A percentile compares a stretch with the other conserved stretches of the same genome.
Evolutionary conservation across 2,113 vertebrate genomes (phyloP).

Genomic region (Toxotes jaculatrix): DNA sequence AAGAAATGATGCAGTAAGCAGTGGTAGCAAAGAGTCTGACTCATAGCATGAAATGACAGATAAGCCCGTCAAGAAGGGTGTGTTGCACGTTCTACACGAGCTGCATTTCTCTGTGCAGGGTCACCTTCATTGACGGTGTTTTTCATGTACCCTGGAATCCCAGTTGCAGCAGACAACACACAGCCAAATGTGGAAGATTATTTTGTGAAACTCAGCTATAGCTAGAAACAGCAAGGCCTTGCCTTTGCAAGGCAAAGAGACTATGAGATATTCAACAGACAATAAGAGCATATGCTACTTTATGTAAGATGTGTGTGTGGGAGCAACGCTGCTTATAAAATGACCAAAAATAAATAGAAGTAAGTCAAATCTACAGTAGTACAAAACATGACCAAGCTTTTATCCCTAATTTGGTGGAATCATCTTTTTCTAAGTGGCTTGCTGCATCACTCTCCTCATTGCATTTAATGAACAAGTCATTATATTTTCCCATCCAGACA

Average conservation of each 20-base stretch:
- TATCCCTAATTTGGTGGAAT: background rate
- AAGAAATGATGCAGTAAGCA: slow-evolving; percentile 13
- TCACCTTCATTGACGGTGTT: background rate
- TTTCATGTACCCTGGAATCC: background rate
- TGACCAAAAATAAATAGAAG: background rate
- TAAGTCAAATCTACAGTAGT: background rate
- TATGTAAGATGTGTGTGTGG: too few relatives aligned
- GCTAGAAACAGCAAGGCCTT: background rate
- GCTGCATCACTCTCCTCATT: background rate
- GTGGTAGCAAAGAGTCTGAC: background rate
- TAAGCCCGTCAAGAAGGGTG: slow-evolving; percentile 24
- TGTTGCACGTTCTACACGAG: background rate
- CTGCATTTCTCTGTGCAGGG: background rate
- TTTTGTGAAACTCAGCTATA: background rate
- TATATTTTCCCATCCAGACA: background rate
- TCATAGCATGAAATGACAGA: slow-evolving; percentile 35
- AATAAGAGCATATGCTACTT: background rate
- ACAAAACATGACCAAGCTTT: background rate
- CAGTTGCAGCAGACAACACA: background rate
- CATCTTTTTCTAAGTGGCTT: background rate
- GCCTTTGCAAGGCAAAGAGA: too few relatives aligned
- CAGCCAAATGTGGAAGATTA: background rate
- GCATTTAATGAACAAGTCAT: background rate
- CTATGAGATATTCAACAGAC: background rate
- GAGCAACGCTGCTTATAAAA: too few relatives aligned